Evolutionary conservation across 2,113 vertebrate genomes (phyloP).

Genomic region (Helogale parvula): DNA sequence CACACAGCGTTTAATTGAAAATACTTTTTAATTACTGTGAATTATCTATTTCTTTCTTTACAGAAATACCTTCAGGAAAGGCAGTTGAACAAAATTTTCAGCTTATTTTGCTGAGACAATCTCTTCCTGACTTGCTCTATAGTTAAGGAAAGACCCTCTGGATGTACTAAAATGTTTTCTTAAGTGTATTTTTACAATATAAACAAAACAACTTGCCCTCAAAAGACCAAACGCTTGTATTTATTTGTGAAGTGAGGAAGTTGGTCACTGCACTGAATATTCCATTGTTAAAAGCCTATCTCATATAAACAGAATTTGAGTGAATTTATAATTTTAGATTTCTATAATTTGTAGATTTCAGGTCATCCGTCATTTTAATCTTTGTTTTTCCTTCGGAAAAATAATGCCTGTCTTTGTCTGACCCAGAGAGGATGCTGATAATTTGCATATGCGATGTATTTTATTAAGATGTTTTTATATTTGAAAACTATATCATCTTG

Average conservation of each 20-base stretch:
- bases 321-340: slow-evolving; percentile 46
- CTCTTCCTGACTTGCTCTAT: slow-evolving; percentile 7
- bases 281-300: slow-evolving; percentile 37
- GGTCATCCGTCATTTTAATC: slow-evolving; percentile 61
- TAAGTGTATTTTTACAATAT: slow-evolving; percentile 33
- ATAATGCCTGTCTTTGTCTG: slow-evolving; percentile 55
- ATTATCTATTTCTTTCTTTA: slow-evolving; percentile 62
- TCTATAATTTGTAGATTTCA: slow-evolving; percentile 48
- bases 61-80: slow-evolving; percentile 62
- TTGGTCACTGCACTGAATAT: slow-evolving; percentile 6
- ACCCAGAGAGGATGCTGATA: slow-evolving; percentile 32
- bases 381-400: slow-evolving; percentile 53
- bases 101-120: slow-evolving; percentile 57
- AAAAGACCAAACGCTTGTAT: slow-evolving; percentile 18
- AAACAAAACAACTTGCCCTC: not conserved
- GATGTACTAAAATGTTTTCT: slow-evolving; percentile 42
- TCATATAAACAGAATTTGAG: slow-evolving; percentile 27
- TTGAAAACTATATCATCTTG: slow-evolving; percentile 51
- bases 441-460: slow-evolving; percentile 61
- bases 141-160: slow-evolving; percentile 32
- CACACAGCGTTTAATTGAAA: slow-evolving; percentile 63
- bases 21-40: slow-evolving; percentile 71
- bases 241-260: not conserved
- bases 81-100: slow-evolving; percentile 50
- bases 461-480: slow-evolving; percentile 68